Evolutionary conservation across 2,888 invertebrate species (phyloP).

Genomic region (Drosophila recens): DNA sequence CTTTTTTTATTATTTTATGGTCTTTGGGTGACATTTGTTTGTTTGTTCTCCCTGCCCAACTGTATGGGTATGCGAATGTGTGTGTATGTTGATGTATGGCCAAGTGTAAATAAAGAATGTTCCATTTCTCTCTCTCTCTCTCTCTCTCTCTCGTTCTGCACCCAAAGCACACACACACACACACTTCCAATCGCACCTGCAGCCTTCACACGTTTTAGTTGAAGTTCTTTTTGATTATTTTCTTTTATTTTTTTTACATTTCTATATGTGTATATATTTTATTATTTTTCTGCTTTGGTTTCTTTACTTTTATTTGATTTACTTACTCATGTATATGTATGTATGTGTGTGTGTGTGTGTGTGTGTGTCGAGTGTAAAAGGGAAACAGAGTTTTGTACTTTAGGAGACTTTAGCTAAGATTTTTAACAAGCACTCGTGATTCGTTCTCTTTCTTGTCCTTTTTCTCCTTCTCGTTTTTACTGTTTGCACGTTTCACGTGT

Average conservation of each 20-base stretch:
- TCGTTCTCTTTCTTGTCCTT: slow-evolving; percentile 2
- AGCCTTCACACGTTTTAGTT: slow-evolving; percentile 34
- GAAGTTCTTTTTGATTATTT: slow-evolving; percentile 25
- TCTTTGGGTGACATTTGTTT: slow-evolving; percentile 36
- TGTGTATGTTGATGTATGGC: slow-evolving; percentile 47
- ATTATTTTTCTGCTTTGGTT: slow-evolving; percentile 28
- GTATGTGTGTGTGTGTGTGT: slow-evolving; percentile 13
- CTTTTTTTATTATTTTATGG: slow-evolving; percentile 28
- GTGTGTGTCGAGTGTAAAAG: slow-evolving; percentile 11
- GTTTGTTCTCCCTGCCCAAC: not conserved
- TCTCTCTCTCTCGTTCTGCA: slow-evolving; percentile 52
- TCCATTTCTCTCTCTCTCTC: slow-evolving; percentile 40
- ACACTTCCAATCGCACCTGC: slow-evolving; percentile 35
- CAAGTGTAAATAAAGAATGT: slow-evolving; percentile 67
- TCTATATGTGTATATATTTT: slow-evolving; percentile 6
- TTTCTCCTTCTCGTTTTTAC: not conserved
- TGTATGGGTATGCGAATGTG: slow-evolving; percentile 3
- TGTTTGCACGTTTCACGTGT: slow-evolving; percentile 54
- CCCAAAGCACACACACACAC: slow-evolving; percentile 45
- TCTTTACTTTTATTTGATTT: slow-evolving; percentile 61
- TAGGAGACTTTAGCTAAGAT: slow-evolving; percentile 55
- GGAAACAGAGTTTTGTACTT: not conserved
- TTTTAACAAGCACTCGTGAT: slow-evolving; percentile 68
- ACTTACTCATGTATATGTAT: slow-evolving; percentile 20
- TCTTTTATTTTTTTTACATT: slow-evolving; percentile 10